Evolutionary conservation across 2,888 invertebrate genomes (phyloP).

Genomic region (Lasioglossum lativentre): DNA sequence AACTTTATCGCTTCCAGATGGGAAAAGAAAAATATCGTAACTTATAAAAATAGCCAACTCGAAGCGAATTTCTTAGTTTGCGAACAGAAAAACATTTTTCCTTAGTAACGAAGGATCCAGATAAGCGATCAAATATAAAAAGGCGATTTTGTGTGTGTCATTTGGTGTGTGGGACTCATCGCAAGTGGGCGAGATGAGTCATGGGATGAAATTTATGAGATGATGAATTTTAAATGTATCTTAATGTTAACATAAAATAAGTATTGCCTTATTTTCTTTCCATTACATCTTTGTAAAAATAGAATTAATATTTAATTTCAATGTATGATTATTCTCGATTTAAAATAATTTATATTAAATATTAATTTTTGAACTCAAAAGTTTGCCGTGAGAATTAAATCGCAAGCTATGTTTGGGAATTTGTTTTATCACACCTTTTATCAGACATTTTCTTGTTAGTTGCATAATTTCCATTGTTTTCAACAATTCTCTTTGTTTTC

Average conservation of each 20-base stretch:
- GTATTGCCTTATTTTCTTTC: neutral
- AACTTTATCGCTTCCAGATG: neutral
- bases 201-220: conserved; percentile 12
- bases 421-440: neutral
- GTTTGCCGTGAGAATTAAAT: neutral
- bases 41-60: neutral
- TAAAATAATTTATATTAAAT: neutral
- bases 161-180: neutral
- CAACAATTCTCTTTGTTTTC: neutral
- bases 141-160: neutral
- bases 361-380: neutral
- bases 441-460: neutral
- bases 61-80: neutral
- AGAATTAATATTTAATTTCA: neutral
- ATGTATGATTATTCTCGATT: neutral
- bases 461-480: neutral
- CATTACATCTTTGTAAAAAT: neutral
- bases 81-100: neutral
- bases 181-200: conserved; percentile 7
- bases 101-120: neutral
- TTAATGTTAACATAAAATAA: neutral
- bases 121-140: neutral
- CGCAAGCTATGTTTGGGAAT: neutral
- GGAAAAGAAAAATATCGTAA: neutral
- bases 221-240: conserved; percentile 1